A percentile compares a stretch with the other conserved stretches of the same genome.
Conservation (phyloP, 1,140 invertebrate species). For the Drosophila nasuta region DNA sequence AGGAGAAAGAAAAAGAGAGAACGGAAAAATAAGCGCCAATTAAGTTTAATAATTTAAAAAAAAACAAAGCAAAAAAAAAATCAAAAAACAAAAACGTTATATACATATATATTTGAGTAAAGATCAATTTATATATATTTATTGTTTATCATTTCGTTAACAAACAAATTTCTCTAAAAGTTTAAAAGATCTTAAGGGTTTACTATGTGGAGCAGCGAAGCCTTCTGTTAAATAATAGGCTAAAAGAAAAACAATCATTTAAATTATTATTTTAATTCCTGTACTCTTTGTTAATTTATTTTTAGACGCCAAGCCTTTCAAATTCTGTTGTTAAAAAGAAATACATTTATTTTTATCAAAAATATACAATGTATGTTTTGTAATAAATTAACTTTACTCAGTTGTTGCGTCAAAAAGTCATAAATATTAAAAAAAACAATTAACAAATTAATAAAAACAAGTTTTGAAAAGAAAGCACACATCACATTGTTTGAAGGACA, state of each 20-base stretch:
- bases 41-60: slow-evolving; percentile 68
- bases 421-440: slow-evolving; percentile 64
- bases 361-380: slow-evolving; percentile 33
- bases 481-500: slow-evolving; percentile 42
- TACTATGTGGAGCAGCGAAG: slow-evolving; percentile 32
- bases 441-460: slow-evolving; percentile 52
- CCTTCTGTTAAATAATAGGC: slow-evolving; percentile 33
- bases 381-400: slow-evolving; percentile 15
- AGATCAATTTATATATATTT: slow-evolving; percentile 56
- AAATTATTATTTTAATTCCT: slow-evolving; percentile 57
- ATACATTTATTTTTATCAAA: slow-evolving; percentile 50
- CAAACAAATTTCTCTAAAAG: slow-evolving; percentile 27
- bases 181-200: slow-evolving; percentile 26
- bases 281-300: slow-evolving; percentile 77
- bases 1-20: slow-evolving; percentile 27
- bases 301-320: slow-evolving; percentile 67
- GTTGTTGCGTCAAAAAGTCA: slow-evolving; percentile 72
- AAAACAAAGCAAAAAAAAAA: slow-evolving; percentile 17
- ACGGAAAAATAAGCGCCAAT: slow-evolving; percentile 57
- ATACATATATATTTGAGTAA: slow-evolving; percentile 56
- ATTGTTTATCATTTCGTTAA: slow-evolving; percentile 36
- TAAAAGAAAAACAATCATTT: slow-evolving; percentile 27
- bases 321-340: slow-evolving; percentile 60
- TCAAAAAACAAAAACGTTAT: slow-evolving; percentile 26
- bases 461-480: slow-evolving; percentile 42